A percentile compares a stretch with the other conserved stretches of the same genome.
Conservation (phyloP, 1,140 invertebrate genomes). For the Oryctes rhinoceros region DNA sequence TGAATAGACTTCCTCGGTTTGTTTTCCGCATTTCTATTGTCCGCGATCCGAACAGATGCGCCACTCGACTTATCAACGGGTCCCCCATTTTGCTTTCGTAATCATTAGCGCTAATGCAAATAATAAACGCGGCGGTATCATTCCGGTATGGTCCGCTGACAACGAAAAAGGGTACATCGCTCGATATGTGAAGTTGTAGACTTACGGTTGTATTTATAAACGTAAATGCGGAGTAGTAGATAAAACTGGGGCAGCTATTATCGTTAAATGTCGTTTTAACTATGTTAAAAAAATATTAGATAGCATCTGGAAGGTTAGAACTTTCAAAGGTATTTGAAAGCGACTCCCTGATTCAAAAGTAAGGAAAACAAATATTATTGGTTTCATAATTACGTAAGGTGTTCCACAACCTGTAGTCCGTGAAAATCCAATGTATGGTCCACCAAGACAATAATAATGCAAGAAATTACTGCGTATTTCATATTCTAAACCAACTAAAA, state of each 20-base stretch:
- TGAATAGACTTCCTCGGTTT: slow-evolving; percentile 13
- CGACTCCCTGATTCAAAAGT: too few relatives aligned
- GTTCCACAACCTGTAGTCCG: too few relatives aligned
- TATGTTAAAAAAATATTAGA: too few relatives aligned
- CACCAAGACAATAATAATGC: too few relatives aligned
- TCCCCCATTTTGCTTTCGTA: not conserved
- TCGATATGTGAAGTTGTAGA: not conserved
- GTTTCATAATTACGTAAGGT: too few relatives aligned
- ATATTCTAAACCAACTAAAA: too few relatives aligned
- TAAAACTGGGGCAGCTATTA: not conserved
- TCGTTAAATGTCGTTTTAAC: too few relatives aligned
- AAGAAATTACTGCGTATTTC: too few relatives aligned
- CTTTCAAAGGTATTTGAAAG: too few relatives aligned
- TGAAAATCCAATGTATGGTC: too few relatives aligned
- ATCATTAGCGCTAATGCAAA: not conserved
- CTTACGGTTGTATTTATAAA: not conserved
- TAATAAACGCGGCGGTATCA: not conserved
- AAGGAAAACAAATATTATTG: too few relatives aligned
- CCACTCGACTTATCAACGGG: not conserved
- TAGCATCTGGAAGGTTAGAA: too few relatives aligned
- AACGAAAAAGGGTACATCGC: not conserved
- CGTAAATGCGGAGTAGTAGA: not conserved
- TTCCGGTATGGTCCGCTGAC: not conserved
- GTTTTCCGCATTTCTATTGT: slow-evolving; percentile 5
- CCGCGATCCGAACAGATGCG: not conserved